These are phyloP conservation scores for Cabera pusaria DNA, from an alignment of 2,888 invertebrate genomes.

Conservation along the genomic window DNA sequence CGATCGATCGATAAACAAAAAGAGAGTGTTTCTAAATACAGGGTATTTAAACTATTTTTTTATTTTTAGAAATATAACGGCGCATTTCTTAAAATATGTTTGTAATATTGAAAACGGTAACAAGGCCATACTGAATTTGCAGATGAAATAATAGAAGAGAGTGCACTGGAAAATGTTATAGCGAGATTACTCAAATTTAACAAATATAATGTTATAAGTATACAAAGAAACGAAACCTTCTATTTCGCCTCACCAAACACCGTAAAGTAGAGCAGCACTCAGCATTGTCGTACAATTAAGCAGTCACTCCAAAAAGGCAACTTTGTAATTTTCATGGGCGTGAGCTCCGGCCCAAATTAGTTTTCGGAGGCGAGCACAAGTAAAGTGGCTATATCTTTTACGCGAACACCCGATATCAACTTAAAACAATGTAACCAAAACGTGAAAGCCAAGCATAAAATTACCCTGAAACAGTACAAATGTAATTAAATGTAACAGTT, in stretches of 20 bases:
- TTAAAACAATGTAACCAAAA: slow-evolving; percentile 72
- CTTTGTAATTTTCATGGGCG: slow-evolving; percentile 54
- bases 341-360: slow-evolving; percentile 54
- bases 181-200: too few relatives aligned
- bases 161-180: too few relatives aligned
- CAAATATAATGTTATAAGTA: too few relatives aligned
- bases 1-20: slow-evolving; percentile 61
- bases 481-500: slow-evolving; percentile 66
- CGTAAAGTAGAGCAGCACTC: slow-evolving; percentile 10
- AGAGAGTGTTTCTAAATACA: slow-evolving; percentile 66
- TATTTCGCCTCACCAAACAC: too few relatives aligned
- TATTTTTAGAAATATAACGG: slow-evolving; percentile 3
- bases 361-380: slow-evolving; percentile 42
- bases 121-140: too few relatives aligned
- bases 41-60: slow-evolving; percentile 31
- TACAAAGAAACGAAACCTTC: too few relatives aligned
- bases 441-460: slow-evolving; percentile 58
- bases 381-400: slow-evolving; percentile 62
- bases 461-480: slow-evolving; percentile 62
- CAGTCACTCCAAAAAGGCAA: slow-evolving; percentile 29
- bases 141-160: too few relatives aligned
- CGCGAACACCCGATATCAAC: slow-evolving; percentile 62
- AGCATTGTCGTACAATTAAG: slow-evolving; percentile 23
- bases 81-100: too few relatives aligned
- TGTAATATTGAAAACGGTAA: too few relatives aligned